Base-by-base conservation (phyloP, 2,888 invertebrate species). In the Stratiomys singularior region DNA sequence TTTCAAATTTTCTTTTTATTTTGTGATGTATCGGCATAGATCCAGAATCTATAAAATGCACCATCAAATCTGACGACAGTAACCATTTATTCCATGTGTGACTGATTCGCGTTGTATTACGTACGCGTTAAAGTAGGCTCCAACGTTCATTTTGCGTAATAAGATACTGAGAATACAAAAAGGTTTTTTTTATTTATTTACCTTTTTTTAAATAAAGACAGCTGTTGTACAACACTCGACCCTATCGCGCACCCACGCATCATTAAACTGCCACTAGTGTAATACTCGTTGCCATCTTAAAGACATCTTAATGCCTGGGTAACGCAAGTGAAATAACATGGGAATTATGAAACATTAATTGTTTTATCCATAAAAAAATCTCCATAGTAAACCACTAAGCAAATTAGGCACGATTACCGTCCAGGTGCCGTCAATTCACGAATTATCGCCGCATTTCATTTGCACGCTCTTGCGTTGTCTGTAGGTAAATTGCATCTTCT, bases 331-430 rank as follows among this genome's bases (percentile, higher is more conserved):
- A 52, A n/a, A 13, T 4, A 52, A 13, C 52, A 18, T 52, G 52
- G 15, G 15, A 9, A 52, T 52, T 52, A 52, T 52, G 52, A 52
- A 52, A 52, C 52, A n/a, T 52, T 52, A 52, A 52, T 52, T 52
- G 52, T 52, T 52, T 52, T 52, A 52, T 52, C 52, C 52, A 52
- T 52, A 52, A 52, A 52, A 52, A 52, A 52, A 52, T 52, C 52
- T 52, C 52, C 4, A 18, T 15, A 52, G 18, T 9, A 52, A 52
- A 18, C 15, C 52, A 52, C 52, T 13, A 52, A 52, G 18, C 52
- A 52, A 52, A 52, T 52, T 52, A 52, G 52, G n/a, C 52, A 52
- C 52, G 52, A 52, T 52, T 52, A 18, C 52, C 52, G 52, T 52
- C 52, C 52, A 18, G 18, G 4, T 52, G 52, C 52, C 52, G 52